These are phyloP conservation scores for Drosophila maculinotata DNA, from an alignment of 2,888 invertebrate species.

Conservation along the genomic window DNA sequence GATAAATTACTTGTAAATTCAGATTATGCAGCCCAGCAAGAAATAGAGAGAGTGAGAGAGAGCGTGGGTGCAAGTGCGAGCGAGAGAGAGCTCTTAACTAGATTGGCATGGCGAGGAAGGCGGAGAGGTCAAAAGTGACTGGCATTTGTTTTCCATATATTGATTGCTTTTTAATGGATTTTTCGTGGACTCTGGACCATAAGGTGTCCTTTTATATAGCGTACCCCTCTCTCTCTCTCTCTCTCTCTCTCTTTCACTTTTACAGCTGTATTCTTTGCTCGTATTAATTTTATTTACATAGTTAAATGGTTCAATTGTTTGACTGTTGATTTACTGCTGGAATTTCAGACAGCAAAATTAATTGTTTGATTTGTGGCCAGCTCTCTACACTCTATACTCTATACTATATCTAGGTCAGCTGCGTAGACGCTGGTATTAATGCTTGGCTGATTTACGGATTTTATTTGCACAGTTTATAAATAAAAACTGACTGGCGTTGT, in stretches of 20 bases:
- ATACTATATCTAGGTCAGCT: slow-evolving; percentile 46
- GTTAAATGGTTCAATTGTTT: slow-evolving; percentile 81
- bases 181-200: slow-evolving; percentile 61
- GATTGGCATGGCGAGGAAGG: slow-evolving; percentile 43
- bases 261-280: slow-evolving; percentile 24
- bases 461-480: slow-evolving; percentile 79
- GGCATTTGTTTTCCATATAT: slow-evolving; percentile 78
- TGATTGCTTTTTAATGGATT: slow-evolving; percentile 81
- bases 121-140: slow-evolving; percentile 58
- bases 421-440: slow-evolving; percentile 7
- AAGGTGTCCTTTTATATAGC: slow-evolving; percentile 48
- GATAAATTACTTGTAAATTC: slow-evolving; percentile 75
- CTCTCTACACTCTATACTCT: slow-evolving; percentile 2
- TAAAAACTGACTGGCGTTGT: slow-evolving; percentile 64
- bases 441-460: slow-evolving; percentile 67
- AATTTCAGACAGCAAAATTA: slow-evolving; percentile 77
- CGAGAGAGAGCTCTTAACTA: slow-evolving; percentile 57
- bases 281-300: slow-evolving; percentile 78
- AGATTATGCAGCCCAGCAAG: slow-evolving; percentile 51
- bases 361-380: slow-evolving; percentile 74
- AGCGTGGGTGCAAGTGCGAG: background rate
- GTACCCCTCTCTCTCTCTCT: background rate
- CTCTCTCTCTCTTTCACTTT: slow-evolving; percentile 5
- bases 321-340: slow-evolving; percentile 78
- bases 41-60: background rate